Conservation (phyloP, 1,140 invertebrate genomes). For the Euschistus heros region DNA sequence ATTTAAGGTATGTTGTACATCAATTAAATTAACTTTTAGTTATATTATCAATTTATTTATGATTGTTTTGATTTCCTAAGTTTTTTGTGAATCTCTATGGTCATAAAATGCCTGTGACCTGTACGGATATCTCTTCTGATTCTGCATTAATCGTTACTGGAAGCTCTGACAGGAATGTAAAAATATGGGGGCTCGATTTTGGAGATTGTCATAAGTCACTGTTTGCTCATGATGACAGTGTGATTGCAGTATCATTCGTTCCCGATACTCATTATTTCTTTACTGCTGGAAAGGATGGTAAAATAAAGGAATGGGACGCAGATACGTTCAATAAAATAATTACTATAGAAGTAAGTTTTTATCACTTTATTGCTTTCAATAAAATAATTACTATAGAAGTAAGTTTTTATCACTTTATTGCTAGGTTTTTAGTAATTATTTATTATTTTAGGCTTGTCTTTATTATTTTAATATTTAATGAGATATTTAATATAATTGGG, state of each 20-base stretch:
- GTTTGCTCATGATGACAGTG: conserved; percentile 89
- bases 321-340: conserved; percentile 85
- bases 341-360: conserved; percentile 61
- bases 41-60: not conserved
- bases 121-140: conserved; percentile 90
- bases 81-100: conserved; percentile 94
- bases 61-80: conserved; percentile 42
- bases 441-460: no score
- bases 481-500: no score
- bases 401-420: no score
- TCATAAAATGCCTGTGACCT: conserved; percentile 87
- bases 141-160: conserved; percentile 83
- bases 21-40: no score
- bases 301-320: conserved; percentile 93
- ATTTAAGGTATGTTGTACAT: conserved; percentile 58
- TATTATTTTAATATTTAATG: no score
- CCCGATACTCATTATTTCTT: conserved; percentile 89
- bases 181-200: conserved; percentile 98
- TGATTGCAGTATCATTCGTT: conserved; percentile 80
- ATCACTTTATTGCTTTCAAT: no score
- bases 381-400: no score
- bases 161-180: conserved; percentile 88
- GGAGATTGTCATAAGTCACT: conserved; percentile 87
- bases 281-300: conserved; percentile 83
- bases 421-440: no score